Base-by-base conservation (phyloP, 2,113 vertebrate species). In the Varanus salvator region DNA sequence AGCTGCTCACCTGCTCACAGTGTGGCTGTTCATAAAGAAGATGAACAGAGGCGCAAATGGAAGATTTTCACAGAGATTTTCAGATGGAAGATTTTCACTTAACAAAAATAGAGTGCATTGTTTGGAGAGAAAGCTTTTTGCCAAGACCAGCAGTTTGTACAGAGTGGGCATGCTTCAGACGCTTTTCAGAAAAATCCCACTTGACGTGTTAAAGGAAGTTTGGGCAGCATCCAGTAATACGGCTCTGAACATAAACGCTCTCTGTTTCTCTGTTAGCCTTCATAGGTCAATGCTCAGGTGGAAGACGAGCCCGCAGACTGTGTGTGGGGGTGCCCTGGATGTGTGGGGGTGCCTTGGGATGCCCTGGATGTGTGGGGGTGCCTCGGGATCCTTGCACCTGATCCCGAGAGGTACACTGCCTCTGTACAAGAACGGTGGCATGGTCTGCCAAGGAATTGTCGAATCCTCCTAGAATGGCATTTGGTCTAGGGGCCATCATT, bases 21-120 rank as follows among this genome's bases (percentile, higher is more conserved):
- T 92, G 83, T 93, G 95, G 91, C 94, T 94, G 92, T 95, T 94
- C 93, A 93, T 3, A 90, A 34, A 25, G 21, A 80, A 92, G 93
- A 92, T 95, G 92, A 94, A 94, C 94, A 94, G 90, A 94, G 92
- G 80, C 89, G 89, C 57, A 92, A 95, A 94, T 89, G 90, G 91
- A 95, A 89, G 89, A 93, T 87, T 54, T 54, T 54, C 54, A 54
- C 11, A 54, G 54, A 54, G 94, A 86, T 68, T 3, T 44, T 44
- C 57, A 92, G 95, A 94, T 89, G 90, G 91, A 95, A 89, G 89
- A 93, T 87, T 54, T 54, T 54, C 54, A 54, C 11, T 90, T 0
- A 34, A 93, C 92, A 93, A 92, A 95, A 95, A 92, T 92, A 95
- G 94, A 77, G 84, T 82, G 87, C 50, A 68, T 19, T 93, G 84